Percentiles rank a stretch among this genome's conserved stretches.
phyloP scores from a whole-genome alignment of 2,113 vertebrate species.

The Nettapus auritus region DNA sequence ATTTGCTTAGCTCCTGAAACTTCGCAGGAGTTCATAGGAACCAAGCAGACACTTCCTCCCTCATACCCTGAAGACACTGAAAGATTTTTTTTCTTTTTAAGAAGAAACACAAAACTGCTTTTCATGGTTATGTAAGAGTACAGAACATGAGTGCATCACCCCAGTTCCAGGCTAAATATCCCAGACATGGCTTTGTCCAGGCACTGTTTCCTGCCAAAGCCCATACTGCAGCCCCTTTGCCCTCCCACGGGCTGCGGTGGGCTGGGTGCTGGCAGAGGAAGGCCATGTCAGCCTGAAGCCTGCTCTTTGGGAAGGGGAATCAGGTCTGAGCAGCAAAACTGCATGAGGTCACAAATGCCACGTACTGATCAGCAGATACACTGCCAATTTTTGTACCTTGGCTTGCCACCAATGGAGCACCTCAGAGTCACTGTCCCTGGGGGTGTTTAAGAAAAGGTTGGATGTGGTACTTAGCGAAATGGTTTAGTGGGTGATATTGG shows the following conservation, averaged over 20 bases:
- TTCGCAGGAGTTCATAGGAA: not conserved
- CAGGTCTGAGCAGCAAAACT: not conserved
- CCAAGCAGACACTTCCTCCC: not conserved
- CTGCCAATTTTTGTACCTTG: not conserved
- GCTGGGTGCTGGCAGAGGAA: not conserved
- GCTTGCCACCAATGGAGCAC: too few relatives aligned
- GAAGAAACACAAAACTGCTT: not conserved
- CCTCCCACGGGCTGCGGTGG: fast-evolving
- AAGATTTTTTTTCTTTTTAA: not conserved
- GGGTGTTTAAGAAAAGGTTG: too few relatives aligned
- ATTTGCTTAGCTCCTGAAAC: not conserved
- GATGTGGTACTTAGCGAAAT: too few relatives aligned
- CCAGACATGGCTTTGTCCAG: not conserved
- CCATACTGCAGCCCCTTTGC: fast-evolving
- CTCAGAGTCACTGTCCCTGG: too few relatives aligned
- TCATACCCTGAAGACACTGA: fast-evolving
- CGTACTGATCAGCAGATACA: not conserved
- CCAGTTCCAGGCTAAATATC: not conserved
- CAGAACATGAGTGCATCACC: not conserved
- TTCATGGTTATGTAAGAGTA: fast-evolving
- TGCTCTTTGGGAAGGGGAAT: not conserved
- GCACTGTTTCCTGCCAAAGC: not conserved
- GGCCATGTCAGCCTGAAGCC: not conserved
- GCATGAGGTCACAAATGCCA: not conserved
- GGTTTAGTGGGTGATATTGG: too few relatives aligned